phyloP scores from a whole-genome alignment of 1,140 invertebrate genomes.

The Laodelphax striatellus region DNA sequence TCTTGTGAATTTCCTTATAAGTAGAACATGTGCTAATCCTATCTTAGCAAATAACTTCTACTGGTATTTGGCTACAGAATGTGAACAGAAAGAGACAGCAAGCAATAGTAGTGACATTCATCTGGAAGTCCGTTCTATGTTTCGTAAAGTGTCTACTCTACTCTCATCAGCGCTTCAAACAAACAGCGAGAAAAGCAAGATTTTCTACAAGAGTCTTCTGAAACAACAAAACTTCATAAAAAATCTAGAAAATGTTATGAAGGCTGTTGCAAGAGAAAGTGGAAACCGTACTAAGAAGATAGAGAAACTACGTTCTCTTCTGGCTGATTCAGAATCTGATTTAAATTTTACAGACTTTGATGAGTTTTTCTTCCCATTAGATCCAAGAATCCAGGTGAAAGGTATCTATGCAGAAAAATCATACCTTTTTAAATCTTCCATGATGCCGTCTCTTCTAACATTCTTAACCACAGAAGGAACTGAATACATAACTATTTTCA shows the following conservation, averaged over 20 bases:
- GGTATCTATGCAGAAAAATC: conserved; percentile 84
- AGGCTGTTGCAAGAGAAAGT: conserved; percentile 80
- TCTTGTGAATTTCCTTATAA: not conserved
- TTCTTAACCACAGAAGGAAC: conserved; percentile 72
- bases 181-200: not conserved
- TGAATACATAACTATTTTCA: conserved; percentile 98
- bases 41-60: not conserved
- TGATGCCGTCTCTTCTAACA: conserved; percentile 94
- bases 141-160: not conserved
- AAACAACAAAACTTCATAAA: conserved; percentile 86
- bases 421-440: conserved; percentile 88
- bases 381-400: conserved; percentile 81
- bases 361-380: conserved; percentile 83
- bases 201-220: conserved; percentile 33
- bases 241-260: conserved; percentile 80
- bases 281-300: conserved; percentile 87
- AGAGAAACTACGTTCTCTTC: conserved; percentile 70
- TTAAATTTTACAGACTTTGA: conserved; percentile 88
- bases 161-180: not conserved
- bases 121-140: not conserved
- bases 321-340: conserved; percentile 54
- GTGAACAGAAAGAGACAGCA: not conserved
- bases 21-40: not conserved
- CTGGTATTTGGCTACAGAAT: not conserved
- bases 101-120: not conserved